phyloP scores from a whole-genome alignment of 1,140 invertebrate genomes.

The Venturia canescens region DNA sequence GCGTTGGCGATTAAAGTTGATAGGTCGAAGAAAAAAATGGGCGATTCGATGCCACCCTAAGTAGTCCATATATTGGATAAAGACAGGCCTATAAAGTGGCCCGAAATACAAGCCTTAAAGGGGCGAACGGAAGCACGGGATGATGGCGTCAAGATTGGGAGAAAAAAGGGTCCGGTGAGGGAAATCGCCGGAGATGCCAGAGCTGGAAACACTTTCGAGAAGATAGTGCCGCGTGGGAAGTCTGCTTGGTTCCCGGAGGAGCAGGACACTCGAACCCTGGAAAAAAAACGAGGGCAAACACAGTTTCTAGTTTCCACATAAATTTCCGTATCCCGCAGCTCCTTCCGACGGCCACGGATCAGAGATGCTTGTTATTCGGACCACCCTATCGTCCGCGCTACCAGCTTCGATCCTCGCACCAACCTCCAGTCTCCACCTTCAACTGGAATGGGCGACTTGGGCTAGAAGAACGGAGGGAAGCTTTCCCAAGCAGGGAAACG shows the following conservation, averaged over 20 bases:
- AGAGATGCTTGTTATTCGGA: constrained; percentile 59
- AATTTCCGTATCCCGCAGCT: constrained; percentile 50
- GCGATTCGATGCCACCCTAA: too few species aligned
- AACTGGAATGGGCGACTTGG: not conserved
- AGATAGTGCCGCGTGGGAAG: too few species aligned
- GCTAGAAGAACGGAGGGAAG: not conserved
- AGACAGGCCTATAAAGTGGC: too few species aligned
- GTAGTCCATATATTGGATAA: too few species aligned
- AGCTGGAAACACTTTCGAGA: too few species aligned
- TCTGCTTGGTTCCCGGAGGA: not conserved
- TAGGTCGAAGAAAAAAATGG: too few species aligned
- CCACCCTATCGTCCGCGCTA: constrained; percentile 50
- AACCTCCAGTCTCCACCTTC: not conserved
- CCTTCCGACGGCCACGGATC: constrained; percentile 51
- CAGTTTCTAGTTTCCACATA: constrained; percentile 56
- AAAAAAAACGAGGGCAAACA: not conserved
- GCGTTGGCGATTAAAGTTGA: too few species aligned
- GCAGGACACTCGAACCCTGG: not conserved
- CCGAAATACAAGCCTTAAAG: too few species aligned
- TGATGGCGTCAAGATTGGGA: too few species aligned
- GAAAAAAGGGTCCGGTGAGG: too few species aligned
- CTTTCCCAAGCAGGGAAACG: not conserved
- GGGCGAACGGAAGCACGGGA: too few species aligned
- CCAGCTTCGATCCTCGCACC: constrained; percentile 12
- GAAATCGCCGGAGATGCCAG: too few species aligned